Conservation (phyloP, 2,113 vertebrate species). For the Sinosuthora webbiana region DNA sequence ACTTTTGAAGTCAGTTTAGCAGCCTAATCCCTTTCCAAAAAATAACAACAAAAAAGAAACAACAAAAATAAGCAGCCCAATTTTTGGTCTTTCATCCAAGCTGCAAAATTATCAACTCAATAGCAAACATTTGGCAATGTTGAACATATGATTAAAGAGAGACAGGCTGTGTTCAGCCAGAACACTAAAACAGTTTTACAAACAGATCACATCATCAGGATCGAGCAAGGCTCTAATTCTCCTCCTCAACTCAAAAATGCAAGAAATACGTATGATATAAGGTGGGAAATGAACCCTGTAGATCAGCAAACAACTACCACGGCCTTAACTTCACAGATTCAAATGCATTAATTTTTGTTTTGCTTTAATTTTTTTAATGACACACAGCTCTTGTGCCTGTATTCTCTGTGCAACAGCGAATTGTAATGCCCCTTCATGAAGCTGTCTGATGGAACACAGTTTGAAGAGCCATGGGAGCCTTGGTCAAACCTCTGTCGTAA, state of each 20-base stretch:
- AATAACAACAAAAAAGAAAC: not conserved
- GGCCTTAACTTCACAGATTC: not conserved
- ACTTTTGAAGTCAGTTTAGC: not conserved
- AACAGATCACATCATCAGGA: slow-evolving; percentile 8
- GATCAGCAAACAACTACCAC: not conserved
- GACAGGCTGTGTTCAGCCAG: not conserved
- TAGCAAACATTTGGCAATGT: not conserved
- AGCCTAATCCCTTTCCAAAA: not conserved
- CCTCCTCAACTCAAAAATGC: not conserved
- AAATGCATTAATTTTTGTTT: not conserved
- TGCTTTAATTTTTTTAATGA: not conserved
- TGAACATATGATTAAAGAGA: not conserved
- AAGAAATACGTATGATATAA: not conserved
- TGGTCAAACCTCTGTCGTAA: not conserved
- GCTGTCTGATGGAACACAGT: accelerated
- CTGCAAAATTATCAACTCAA: slow-evolving; percentile 22
- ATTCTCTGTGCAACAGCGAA: accelerated
- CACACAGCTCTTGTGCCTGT: not conserved
- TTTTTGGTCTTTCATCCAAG: not conserved
- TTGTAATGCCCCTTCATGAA: not conserved
- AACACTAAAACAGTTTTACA: not conserved
- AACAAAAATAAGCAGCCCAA: not conserved
- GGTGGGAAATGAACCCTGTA: not conserved
- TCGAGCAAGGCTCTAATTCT: not conserved
- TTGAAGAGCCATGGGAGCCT: not conserved